Percentiles rank a stretch among this genome's conserved stretches.
phyloP scores from a whole-genome alignment of 2,888 invertebrate genomes.

The Aspidiotus rigidus region DNA sequence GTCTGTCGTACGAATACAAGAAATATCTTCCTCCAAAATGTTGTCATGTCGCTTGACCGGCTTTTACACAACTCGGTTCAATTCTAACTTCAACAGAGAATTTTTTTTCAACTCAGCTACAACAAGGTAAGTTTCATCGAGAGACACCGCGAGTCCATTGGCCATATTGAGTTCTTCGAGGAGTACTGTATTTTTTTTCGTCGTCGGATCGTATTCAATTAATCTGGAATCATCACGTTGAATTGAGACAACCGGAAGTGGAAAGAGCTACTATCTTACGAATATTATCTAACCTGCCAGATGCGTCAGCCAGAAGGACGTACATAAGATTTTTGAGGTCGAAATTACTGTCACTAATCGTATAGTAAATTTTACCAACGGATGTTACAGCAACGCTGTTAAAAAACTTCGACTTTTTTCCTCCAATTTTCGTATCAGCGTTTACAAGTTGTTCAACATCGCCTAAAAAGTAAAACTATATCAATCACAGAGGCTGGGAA shows the following conservation, averaged over 20 bases:
- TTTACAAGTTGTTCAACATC: slow-evolving; percentile 56
- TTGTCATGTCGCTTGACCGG: no score
- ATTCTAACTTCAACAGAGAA: not conserved
- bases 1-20: no score
- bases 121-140: slow-evolving; percentile 70
- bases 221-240: slow-evolving; percentile 51
- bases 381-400: slow-evolving; percentile 67
- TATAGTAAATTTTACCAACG: slow-evolving; percentile 80
- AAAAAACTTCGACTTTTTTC: slow-evolving; percentile 54
- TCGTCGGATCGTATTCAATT: slow-evolving; percentile 67
- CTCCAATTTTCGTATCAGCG: slow-evolving; percentile 57
- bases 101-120: slow-evolving; percentile 56
- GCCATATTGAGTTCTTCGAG: slow-evolving; percentile 69
- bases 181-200: slow-evolving; percentile 65
- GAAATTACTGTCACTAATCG: slow-evolving; percentile 71
- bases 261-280: not conserved
- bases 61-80: no score
- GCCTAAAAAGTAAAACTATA: slow-evolving; percentile 41
- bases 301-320: slow-evolving; percentile 59
- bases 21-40: no score
- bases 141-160: slow-evolving; percentile 78
- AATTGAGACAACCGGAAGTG: not conserved
- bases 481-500: no score
- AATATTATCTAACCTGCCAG: slow-evolving; percentile 64
- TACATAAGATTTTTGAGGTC: slow-evolving; percentile 60